These are phyloP conservation scores for Thera obeliscata DNA, from an alignment of 2,888 invertebrate genomes.

Conservation along the genomic window DNA sequence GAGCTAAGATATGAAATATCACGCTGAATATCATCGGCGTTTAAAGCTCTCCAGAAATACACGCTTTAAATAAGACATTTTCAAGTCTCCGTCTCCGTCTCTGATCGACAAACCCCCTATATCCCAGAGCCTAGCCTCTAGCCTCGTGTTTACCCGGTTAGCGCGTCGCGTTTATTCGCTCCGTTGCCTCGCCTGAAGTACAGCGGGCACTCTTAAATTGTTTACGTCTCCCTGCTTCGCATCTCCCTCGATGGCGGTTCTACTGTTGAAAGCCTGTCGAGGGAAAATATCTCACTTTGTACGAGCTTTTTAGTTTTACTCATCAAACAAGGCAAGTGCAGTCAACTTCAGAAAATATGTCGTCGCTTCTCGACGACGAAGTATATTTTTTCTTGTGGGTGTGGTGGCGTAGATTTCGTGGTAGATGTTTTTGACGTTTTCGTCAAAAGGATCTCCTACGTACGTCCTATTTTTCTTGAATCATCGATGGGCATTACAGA, in stretches of 20 bases:
- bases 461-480: no score
- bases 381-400: background rate
- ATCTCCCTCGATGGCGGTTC: slow-evolving; percentile 30
- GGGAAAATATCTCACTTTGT: slow-evolving; percentile 34
- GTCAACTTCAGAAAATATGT: slow-evolving; percentile 12
- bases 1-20: no score
- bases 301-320: slow-evolving; percentile 43
- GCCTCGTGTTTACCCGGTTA: slow-evolving; percentile 57
- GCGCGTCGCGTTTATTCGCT: slow-evolving; percentile 64
- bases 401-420: no score
- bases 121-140: slow-evolving; percentile 32
- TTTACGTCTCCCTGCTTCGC: slow-evolving; percentile 64
- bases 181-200: slow-evolving; percentile 64
- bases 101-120: slow-evolving; percentile 1
- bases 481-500: no score
- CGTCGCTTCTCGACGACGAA: background rate
- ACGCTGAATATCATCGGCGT: no score
- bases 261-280: slow-evolving; percentile 18
- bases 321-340: slow-evolving; percentile 42
- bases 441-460: no score
- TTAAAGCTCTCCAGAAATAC: no score
- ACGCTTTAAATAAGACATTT: background rate
- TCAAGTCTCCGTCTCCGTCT: slow-evolving; percentile 1
- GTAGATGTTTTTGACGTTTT: no score
- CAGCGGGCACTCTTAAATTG: slow-evolving; percentile 68